Base-by-base conservation (phyloP, 2,113 vertebrate genomes). In the Andinoacara biseriatus region DNA sequence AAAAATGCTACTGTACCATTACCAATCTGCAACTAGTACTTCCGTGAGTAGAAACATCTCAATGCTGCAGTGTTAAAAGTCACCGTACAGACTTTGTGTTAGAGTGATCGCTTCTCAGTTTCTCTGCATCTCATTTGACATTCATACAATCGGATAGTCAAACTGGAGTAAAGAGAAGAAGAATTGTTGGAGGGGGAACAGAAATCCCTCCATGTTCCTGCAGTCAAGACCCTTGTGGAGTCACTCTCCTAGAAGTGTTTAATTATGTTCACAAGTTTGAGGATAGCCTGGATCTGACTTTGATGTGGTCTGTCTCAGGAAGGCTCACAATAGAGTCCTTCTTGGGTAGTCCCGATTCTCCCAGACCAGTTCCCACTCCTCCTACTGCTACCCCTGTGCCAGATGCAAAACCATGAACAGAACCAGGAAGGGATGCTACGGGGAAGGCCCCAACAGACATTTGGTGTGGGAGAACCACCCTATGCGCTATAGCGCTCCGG, bases 201-300 rank as follows among this genome's bases (percentile, higher is more conserved):
- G 49, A 35, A 77, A 65, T 49, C 59, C 33, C 33, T 26, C 46
- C 5, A 0, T 76, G 82, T 74, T 78, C 61, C 72, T 78, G 81
- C 69, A 58, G 69, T 74, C 52, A n/a, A 62, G 57, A 24, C 82
- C 67, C 56, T 89, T 29, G 18, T 2, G 52, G 76, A 83, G 58
- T 86, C 85, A 78, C 62, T 85, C 46, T 61, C 57, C 77, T n/a
- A 63, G 49, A 63, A 81, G 33, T 83, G 72, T 88, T 81, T n/a
- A 85, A 90, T 87, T 22, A 93, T 81, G 94, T 97, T 99, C 97
- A 99, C 97, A 99, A 98, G 92, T 98, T 98, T 95, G 98, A 99
- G 20, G 98, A 97, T 67, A 99, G 96, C 95, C 97, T 96, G 74
- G 98, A 97, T 95, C 96, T 97, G 78, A 96, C 78, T 84, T 91